Base-by-base conservation (phyloP, 37 sponge, comb jelly and placozoan genomes). In the Spongilla lacustris region DNA sequence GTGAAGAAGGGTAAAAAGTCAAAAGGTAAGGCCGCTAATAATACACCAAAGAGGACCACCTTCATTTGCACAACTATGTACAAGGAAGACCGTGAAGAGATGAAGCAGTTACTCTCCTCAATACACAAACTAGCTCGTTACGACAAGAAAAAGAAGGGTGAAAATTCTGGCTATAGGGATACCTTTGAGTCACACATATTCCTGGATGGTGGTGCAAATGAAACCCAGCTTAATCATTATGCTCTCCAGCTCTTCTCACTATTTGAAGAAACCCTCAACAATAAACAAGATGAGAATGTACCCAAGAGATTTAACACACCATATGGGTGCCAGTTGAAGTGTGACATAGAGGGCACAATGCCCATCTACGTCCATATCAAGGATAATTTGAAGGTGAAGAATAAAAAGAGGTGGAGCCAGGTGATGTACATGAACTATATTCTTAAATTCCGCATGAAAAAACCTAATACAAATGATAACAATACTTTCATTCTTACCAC, bases 401-500 rank as follows among this genome's bases (percentile, higher is more conserved):
- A 91, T 73, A 96, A 96, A 89, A 96, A 94, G 80, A 37, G 94
- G 66, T 96, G 94, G 94, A 92, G 92, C 67, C 97, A 96, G 74
- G 97, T 96, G 41, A 96, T 96, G 97, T 96, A 96, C 84, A 96
- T 96, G 97, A 93, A 87, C 76, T 96, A 94, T 83, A 74, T 94
- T 49, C 66, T 94, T 49, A 82, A 93, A 50, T 79, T 89, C 66
- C 81, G 94, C 21, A 84, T 93, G 21, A 71, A 70, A 29, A 41
- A 80, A 28, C 33, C 69, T 22, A 79, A 89, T 12, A 26, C 78
- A 0, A 74, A 80, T 36, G 69, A 36, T 35, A 77, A 94, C 24
- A 85, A 88, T 88, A 94, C 97, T 4, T 96, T 85, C 83, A 96
- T 96, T 28, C 89, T 96, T 36, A 96, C 97, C 50, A 96, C 97